Base-by-base conservation (phyloP, 1,140 invertebrate species). In the Prorops nasuta region DNA sequence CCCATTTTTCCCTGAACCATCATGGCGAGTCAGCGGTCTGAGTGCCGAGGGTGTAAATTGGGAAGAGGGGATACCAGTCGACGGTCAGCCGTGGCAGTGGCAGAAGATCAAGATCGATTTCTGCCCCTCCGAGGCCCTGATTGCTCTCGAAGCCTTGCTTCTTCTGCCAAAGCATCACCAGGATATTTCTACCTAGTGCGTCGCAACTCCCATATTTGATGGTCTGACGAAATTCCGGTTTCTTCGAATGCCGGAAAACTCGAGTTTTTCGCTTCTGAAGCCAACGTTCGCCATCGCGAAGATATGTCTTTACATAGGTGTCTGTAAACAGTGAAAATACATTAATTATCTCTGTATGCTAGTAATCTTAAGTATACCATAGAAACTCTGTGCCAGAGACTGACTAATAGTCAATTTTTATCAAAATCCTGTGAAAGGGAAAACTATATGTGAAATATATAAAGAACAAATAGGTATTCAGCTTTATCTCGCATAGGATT, bases 271-370 rank as follows among this genome's bases (percentile, higher is more conserved):
- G 87, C 69, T 95, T 96, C 64, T 94, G 90, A 42, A 94, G 76
- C 83, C 89, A 88, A 54, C 89, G 85, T 39, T 91, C 88, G 20
- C 90, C 90, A 60, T 94, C 91, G 21, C 91, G 85, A 20, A 97
- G 78, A 69, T 95, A 96, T 38, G 91, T 95, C 77, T 96, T 96
- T 39, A 96, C 92, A 76, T 96, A 97, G 3, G 92, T 95, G 67
- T 96, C 93, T 80, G 83, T 74, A 54, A 51, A 14, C 7, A 14
- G 21, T 20, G 36, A 53, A 38, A 46, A 14, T 37, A 49, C 8
- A 41, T 24, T 28, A 4, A 7, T n/a, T n/a, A n/a, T n/a, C n/a
- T n/a, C n/a, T n/a, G n/a, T n/a, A n/a, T n/a, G n/a, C n/a, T n/a
- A n/a, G n/a, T n/a, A n/a, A n/a, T n/a, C n/a, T n/a, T n/a, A n/a